These are phyloP conservation scores for Puntigrus tetrazona DNA, from an alignment of 2,113 vertebrate species.

Conservation along the genomic window DNA sequence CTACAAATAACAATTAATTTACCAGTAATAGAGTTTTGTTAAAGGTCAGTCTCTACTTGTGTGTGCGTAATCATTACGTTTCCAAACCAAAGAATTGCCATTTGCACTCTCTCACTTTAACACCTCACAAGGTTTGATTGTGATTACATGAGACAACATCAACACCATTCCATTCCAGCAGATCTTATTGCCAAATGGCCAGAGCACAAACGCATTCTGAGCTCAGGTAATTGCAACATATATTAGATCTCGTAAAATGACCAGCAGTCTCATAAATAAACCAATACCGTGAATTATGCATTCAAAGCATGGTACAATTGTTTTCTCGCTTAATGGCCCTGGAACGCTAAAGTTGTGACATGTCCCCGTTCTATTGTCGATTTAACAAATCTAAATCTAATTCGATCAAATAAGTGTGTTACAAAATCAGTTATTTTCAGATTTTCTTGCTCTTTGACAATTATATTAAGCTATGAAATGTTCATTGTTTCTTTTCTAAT, in stretches of 20 bases:
- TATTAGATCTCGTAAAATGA: constrained; percentile 32
- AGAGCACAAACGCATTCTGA: constrained; percentile 1
- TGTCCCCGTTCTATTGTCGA: background rate
- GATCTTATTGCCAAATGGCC: constrained; percentile 15
- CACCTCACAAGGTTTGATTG: background rate
- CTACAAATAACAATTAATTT: background rate
- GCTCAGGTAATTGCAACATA: constrained; percentile 49
- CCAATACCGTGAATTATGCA: constrained; percentile 49
- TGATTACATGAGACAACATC: constrained; percentile 34
- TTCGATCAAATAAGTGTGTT: background rate
- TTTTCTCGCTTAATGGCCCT: constrained; percentile 44
- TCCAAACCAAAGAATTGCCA: background rate
- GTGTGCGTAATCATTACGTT: background rate
- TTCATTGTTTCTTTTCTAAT: background rate
- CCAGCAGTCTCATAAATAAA: constrained; percentile 52
- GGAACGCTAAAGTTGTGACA: constrained; percentile 32
- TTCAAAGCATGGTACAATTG: constrained; percentile 38
- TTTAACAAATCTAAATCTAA: background rate
- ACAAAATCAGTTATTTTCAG: background rate
- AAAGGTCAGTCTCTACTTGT: background rate
- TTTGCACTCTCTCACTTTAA: constrained; percentile 8
- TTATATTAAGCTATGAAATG: background rate
- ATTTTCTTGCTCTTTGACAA: background rate
- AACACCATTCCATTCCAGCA: constrained; percentile 28
- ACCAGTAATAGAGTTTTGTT: background rate